Conservation (phyloP, 2,888 invertebrate species). For the Tenodera sinensis region DNA sequence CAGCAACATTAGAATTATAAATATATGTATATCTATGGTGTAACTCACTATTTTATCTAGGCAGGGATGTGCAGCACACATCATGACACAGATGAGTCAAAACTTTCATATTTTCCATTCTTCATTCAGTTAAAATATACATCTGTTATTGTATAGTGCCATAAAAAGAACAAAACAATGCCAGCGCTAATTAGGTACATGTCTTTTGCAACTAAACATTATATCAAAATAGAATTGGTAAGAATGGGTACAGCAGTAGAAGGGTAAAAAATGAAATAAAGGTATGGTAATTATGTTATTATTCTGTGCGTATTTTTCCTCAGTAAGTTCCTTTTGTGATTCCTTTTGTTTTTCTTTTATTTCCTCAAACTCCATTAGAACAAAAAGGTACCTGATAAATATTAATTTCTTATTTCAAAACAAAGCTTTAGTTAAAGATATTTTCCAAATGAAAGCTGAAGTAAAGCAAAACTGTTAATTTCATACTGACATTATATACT, state of each 20-base stretch:
- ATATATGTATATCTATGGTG: neutral
- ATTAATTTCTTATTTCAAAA: neutral
- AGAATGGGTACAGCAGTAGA: neutral
- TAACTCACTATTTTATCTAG: neutral
- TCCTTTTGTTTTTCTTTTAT: neutral
- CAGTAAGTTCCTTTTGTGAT: neutral
- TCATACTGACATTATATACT: neutral
- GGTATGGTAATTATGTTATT: neutral
- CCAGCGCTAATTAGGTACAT: neutral
- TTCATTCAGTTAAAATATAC: neutral
- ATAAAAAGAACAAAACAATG: neutral
- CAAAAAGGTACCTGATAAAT: neutral
- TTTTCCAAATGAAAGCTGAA: neutral
- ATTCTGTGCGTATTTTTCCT: neutral
- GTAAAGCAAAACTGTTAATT: neutral
- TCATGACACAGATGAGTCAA: neutral
- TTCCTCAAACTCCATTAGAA: neutral
- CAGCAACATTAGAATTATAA: neutral
- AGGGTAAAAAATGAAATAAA: neutral
- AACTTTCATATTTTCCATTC: neutral
- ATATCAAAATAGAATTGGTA: neutral
- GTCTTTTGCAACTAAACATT: neutral
- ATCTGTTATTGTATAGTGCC: neutral
- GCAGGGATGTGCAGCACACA: neutral
- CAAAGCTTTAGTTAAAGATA: neutral